Conservation (phyloP, 1,140 invertebrate genomes). For the Chironomus tepperi region DNA sequence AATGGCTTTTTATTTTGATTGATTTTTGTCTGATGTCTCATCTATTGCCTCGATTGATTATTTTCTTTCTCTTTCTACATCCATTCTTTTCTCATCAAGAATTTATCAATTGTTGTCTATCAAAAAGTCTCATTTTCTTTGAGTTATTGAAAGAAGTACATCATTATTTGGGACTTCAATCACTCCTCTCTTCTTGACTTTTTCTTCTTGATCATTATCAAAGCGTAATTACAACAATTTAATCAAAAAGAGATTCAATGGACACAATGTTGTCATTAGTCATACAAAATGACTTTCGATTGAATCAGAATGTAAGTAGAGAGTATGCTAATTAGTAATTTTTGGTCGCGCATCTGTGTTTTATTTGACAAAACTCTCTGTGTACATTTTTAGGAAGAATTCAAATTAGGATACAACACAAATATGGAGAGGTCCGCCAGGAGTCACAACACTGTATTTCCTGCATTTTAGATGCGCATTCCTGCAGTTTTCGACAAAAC, state of each 20-base stretch:
- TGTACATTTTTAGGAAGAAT: no score
- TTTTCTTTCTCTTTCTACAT: background rate
- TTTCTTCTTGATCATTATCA: background rate
- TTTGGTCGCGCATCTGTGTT: background rate
- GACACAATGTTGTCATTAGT: slow-evolving; percentile 20
- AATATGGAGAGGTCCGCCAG: no score
- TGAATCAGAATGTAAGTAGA: no score
- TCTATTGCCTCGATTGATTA: slow-evolving; percentile 18
- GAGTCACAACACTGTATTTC: no score
- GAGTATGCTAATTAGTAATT: no score
- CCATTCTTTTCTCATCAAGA: background rate
- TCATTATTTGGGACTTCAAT: slow-evolving; percentile 12
- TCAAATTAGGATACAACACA: no score
- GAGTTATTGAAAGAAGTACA: background rate
- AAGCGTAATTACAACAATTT: slow-evolving; percentile 20
- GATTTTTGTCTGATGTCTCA: slow-evolving; percentile 12
- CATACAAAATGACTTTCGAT: background rate
- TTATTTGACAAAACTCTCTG: background rate
- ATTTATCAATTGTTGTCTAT: slow-evolving; percentile 14
- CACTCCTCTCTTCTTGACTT: background rate
- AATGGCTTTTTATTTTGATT: slow-evolving; percentile 23
- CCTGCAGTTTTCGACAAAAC: no score
- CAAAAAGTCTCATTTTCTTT: background rate
- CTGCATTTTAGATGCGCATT: no score
- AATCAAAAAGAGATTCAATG: slow-evolving; percentile 6